A percentile compares a stretch with the other conserved stretches of the same genome.
These are phyloP conservation scores for Falco naumanni DNA, from an alignment of 2,797 vertebrate genomes.

Conservation along the genomic window DNA sequence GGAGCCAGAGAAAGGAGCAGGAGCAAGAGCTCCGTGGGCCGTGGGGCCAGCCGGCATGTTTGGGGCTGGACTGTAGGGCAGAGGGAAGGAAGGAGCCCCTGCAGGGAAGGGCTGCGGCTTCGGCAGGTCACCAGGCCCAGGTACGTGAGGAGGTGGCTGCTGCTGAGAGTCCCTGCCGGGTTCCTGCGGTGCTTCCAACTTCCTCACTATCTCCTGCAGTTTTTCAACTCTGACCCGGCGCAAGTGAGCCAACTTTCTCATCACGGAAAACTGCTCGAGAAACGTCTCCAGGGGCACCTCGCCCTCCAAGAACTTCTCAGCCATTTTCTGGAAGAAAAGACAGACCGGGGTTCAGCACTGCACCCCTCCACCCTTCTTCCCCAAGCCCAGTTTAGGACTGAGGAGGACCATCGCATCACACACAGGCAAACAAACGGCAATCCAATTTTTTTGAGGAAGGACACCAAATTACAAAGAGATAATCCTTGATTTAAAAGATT, in stretches of 20 bases:
- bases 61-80: constrained; percentile 77
- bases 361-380: background rate
- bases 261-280: constrained; percentile 85
- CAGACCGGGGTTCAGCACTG: rapidly evolving
- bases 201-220: constrained; percentile 88
- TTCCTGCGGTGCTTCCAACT: constrained; percentile 55
- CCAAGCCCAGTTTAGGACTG: background rate
- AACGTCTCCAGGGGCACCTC: constrained; percentile 87
- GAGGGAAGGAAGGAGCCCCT: constrained; percentile 73
- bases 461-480: background rate
- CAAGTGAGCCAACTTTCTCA: constrained; percentile 87
- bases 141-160: background rate
- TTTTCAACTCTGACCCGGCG: constrained; percentile 90
- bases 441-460: background rate
- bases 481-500: background rate
- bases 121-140: background rate
- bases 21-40: constrained; percentile 64
- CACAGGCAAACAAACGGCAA: background rate
- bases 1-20: constrained; percentile 76
- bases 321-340: constrained; percentile 80
- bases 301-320: constrained; percentile 90
- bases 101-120: background rate
- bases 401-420: rapidly evolving
- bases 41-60: constrained; percentile 38
- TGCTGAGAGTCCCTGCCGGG: background rate